Conservation (phyloP, 2,113 vertebrate genomes). For the Dendropsophus ebraccatus region DNA sequence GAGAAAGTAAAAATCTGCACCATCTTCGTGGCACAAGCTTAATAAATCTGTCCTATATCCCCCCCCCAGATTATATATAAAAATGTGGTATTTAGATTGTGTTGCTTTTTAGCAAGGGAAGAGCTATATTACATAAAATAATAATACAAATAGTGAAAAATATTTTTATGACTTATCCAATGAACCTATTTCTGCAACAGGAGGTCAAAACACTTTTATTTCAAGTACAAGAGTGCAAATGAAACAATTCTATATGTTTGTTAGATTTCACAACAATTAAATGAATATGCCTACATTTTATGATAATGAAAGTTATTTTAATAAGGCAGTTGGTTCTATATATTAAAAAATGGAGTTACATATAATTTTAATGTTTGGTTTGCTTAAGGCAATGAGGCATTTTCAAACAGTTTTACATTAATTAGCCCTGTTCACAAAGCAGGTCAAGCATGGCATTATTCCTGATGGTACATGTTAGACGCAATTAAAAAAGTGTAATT, state of each 20-base stretch:
- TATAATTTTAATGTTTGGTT: conserved; percentile 58
- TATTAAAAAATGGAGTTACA: conserved; percentile 15
- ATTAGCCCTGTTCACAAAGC: conserved; percentile 64
- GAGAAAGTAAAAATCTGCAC: too few relatives aligned
- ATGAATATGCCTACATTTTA: not conserved
- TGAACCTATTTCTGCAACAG: not conserved
- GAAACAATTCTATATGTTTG: conserved; percentile 22
- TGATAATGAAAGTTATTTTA: not conserved
- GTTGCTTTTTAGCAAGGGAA: not conserved
- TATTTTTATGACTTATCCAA: not conserved
- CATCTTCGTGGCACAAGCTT: too few relatives aligned
- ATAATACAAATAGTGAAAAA: not conserved
- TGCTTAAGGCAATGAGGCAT: conserved; percentile 58
- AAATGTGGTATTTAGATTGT: too few relatives aligned
- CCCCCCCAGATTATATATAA: too few relatives aligned
- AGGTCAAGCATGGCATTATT: conserved; percentile 60
- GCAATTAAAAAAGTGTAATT: conserved; percentile 31
- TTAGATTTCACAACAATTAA: not conserved
- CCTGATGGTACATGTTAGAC: conserved; percentile 60
- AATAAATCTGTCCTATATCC: too few relatives aligned
- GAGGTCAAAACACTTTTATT: not conserved
- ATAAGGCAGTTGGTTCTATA: not conserved
- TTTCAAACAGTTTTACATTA: conserved; percentile 62
- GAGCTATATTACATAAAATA: not conserved
- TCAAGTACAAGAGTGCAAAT: conserved; percentile 11